Percentiles rank a stretch among this genome's conserved stretches.
phyloP scores from a whole-genome alignment of 2,113 vertebrate genomes.

The Syrrhaptes paradoxus region DNA sequence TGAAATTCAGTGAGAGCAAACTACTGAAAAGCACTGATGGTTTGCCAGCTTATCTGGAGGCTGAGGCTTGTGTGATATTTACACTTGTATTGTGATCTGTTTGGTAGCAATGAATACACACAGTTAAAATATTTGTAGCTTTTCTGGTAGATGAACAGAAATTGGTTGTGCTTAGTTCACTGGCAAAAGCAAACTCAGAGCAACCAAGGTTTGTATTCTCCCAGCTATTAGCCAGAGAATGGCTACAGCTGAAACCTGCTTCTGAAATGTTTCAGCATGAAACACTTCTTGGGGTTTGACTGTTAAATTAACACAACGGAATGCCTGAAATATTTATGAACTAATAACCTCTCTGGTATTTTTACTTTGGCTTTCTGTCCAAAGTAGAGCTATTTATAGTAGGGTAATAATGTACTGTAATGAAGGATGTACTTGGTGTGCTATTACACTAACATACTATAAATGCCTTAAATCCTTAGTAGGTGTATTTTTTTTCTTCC shows the following conservation, averaged over 20 bases:
- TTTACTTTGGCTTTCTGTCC: conserved; percentile 4
- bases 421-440: not conserved
- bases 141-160: not conserved
- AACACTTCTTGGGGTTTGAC: not conserved
- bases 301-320: not conserved
- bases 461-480: not conserved
- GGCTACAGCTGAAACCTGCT: not conserved
- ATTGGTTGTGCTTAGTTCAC: not conserved
- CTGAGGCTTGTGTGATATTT: not conserved
- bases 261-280: not conserved
- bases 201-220: not conserved
- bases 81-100: not conserved
- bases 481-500: not conserved
- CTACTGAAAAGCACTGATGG: not conserved
- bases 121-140: not conserved
- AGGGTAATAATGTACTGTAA: not conserved
- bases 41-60: not conserved
- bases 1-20: not conserved
- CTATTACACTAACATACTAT: not conserved
- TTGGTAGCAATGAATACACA: not conserved
- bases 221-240: not conserved
- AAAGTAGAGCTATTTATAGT: not conserved
- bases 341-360: not conserved
- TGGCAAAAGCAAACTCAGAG: not conserved
- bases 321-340: not conserved